Conservation (phyloP, 2,888 invertebrate genomes). For the Scrobipalpa costella region DNA sequence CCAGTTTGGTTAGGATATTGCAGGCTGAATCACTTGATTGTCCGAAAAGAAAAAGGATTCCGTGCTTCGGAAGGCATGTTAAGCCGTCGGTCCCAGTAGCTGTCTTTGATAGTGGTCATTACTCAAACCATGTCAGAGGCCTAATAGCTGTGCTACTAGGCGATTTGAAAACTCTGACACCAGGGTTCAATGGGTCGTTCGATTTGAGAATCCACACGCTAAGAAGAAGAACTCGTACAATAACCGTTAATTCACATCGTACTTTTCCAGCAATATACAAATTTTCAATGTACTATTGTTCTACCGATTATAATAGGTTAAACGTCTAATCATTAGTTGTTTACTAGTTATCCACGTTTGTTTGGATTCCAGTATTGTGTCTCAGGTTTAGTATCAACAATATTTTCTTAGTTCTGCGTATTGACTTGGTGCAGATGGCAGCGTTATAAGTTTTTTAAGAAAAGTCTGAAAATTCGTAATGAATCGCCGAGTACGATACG, state of each 20-base stretch:
- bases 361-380: constrained; percentile 8
- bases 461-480: neutral
- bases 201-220: too few species aligned
- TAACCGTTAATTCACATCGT: neutral
- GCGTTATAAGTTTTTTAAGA: neutral
- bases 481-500: neutral
- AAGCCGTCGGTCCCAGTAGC: too few species aligned
- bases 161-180: too few species aligned
- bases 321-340: neutral
- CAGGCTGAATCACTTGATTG: too few species aligned
- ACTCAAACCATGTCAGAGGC: too few species aligned
- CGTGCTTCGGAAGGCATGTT: too few species aligned
- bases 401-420: constrained; percentile 32
- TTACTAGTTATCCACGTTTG: constrained; percentile 13
- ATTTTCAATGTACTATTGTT: constrained; percentile 14
- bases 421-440: constrained; percentile 22
- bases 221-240: too few species aligned
- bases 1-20: too few species aligned
- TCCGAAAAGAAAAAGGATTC: too few species aligned
- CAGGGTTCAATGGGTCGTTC: too few species aligned
- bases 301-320: neutral
- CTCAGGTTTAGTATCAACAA: constrained; percentile 24
- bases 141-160: too few species aligned
- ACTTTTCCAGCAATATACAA: neutral
- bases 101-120: too few species aligned